Percentiles rank a stretch among this genome's conserved stretches.
These are phyloP conservation scores for Callospermophilus lateralis DNA, from an alignment of 2,113 vertebrate genomes.

Conservation along the genomic window DNA sequence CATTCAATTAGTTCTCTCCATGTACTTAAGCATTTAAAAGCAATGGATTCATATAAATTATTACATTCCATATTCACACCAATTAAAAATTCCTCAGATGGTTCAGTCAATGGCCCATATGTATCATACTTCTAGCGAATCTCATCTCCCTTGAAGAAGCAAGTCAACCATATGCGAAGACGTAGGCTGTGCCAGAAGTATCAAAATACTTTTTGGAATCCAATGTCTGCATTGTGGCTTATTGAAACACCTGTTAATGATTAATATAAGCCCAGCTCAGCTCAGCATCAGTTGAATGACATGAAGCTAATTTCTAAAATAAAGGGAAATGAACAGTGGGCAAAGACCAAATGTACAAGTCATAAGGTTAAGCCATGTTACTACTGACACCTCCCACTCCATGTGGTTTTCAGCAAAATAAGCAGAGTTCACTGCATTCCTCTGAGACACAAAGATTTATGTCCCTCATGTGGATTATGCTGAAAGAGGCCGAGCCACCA, in stretches of 20 bases:
- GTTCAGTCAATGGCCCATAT: constrained; percentile 69
- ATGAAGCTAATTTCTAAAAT: constrained; percentile 69
- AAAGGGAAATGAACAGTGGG: background rate
- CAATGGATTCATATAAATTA: constrained; percentile 67
- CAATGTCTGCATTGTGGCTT: constrained; percentile 20
- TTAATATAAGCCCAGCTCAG: constrained; percentile 39
- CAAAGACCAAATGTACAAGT: constrained; percentile 35
- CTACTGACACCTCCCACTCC: constrained; percentile 53
- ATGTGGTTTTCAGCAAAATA: constrained; percentile 45
- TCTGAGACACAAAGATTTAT: background rate
- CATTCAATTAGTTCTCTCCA: constrained; percentile 29
- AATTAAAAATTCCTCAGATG: constrained; percentile 74
- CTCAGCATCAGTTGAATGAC: constrained; percentile 43
- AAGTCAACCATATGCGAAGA: constrained; percentile 65
- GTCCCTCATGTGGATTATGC: background rate
- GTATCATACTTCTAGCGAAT: constrained; percentile 44
- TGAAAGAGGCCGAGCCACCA: background rate
- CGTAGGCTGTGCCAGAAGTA: constrained; percentile 61
- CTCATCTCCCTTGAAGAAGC: constrained; percentile 30
- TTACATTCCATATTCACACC: constrained; percentile 54
- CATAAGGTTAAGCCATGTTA: constrained; percentile 48
- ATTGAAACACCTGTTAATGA: constrained; percentile 72
- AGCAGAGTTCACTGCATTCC: background rate
- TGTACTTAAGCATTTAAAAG: constrained; percentile 71
- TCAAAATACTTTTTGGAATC: constrained; percentile 67